Evolutionary conservation across 2,113 vertebrate genomes (phyloP), one percentile per base, ranked within the genome.

Genomic region (Chloebia gouldiae): DNA sequence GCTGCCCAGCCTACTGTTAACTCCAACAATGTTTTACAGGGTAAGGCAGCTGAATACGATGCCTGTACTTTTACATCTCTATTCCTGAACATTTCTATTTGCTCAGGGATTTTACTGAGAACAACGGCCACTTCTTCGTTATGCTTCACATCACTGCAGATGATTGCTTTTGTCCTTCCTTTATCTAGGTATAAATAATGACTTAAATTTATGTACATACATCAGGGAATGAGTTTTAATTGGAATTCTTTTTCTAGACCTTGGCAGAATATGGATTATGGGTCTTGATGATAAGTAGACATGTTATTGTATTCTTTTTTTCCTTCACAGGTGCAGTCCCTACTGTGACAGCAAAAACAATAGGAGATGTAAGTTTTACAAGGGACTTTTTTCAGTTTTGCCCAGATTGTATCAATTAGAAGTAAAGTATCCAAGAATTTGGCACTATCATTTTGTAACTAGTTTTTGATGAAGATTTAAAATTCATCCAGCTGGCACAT

Each of bases 271-370:
- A 69, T 68, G 42, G 73, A 49, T 89, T 94, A 7, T 79, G 35
- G 72, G 59, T 79, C 87, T 94, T 90, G 90, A 72, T 93, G 70
- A 73, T 86, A 72, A 88, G 50, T 84, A 84, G 94, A 75, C 68
- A 70, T 51, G 23, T 71, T 96, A 75, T 78, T 95, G 15, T 96
- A 19, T 87, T 68, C 0, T 50, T 89, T 80, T 86, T 82, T 49
- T 65, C 44, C 84, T 96, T 97, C 93, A 71, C 94, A 99, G 99
- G 99, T 97, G 98, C 99, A 86, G 98, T 99, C 91, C 99, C 99
- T 81, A 98, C 98, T 87, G 97, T 98, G 92, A 99, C 98, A 84
- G 98, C 98, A 59, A 99, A 99, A 98, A 99, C 98, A 97, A 98
- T 99, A 73, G 99, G 99, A 75, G 98, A 99, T 94, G 99, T 99